Percentiles rank a stretch among this genome's conserved stretches.
Evolutionary conservation across 1,140 invertebrate genomes (phyloP).

Genomic region (Halotydeus destructor): DNA sequence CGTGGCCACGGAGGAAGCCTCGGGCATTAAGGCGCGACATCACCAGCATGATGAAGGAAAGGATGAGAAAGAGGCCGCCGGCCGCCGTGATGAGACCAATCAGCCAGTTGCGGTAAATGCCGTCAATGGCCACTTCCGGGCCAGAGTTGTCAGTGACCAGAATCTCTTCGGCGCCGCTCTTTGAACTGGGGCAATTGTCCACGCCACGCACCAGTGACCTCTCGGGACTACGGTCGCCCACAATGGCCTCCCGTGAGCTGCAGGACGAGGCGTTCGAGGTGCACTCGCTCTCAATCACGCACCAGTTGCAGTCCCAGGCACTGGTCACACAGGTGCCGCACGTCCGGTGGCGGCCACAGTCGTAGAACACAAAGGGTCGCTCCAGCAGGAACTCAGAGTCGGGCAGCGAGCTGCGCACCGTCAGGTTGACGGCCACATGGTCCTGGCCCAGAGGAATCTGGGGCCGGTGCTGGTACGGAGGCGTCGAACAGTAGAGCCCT

Average conservation of each 20-base stretch:
- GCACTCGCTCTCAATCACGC: conserved; percentile 82
- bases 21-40: no score
- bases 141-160: no score
- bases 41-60: no score
- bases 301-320: conserved; percentile 85
- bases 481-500: conserved; percentile 64
- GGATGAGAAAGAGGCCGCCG: no score
- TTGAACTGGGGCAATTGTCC: no score
- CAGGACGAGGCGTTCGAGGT: conserved; percentile 73
- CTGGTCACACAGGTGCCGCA: conserved; percentile 49
- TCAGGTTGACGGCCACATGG: conserved; percentile 72
- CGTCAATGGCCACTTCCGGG: no score
- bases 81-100: no score
- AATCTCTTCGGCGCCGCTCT: no score
- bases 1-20: no score
- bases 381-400: conserved; percentile 85
- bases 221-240: conserved; percentile 39
- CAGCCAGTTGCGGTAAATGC: no score
- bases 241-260: conserved; percentile 55
- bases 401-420: conserved; percentile 73
- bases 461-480: conserved; percentile 48
- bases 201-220: no score
- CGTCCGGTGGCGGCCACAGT: conserved; percentile 66
- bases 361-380: conserved; percentile 71
- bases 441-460: conserved; percentile 55